A percentile compares a stretch with the other conserved stretches of the same genome.
phyloP scores from a whole-genome alignment of 2,797 vertebrate genomes.

The Choloepus didactylus region DNA sequence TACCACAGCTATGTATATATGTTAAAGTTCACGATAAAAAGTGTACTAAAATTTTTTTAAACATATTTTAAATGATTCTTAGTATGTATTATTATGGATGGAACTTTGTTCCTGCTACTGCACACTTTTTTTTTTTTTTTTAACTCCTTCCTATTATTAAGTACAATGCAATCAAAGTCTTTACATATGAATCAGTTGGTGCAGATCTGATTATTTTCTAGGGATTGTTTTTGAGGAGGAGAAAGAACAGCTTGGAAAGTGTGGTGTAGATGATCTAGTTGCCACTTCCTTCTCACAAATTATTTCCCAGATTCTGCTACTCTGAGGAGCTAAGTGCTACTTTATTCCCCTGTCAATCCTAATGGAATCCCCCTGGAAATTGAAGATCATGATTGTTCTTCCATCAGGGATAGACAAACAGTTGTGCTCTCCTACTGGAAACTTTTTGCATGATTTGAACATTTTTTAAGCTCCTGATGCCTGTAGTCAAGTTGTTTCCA shows the following conservation, averaged over 20 bases:
- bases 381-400: slow-evolving; percentile 11
- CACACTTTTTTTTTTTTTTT: background rate
- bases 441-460: background rate
- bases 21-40: no score
- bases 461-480: slow-evolving; percentile 10
- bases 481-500: slow-evolving; percentile 27
- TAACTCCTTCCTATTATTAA: slow-evolving; percentile 31
- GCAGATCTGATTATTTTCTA: background rate
- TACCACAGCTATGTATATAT: no score
- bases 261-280: background rate
- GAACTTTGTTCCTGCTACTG: background rate
- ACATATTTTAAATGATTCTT: background rate
- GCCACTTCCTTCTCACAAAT: background rate
- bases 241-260: background rate
- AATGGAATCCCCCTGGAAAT: background rate
- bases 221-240: background rate
- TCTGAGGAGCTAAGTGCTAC: background rate
- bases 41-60: background rate
- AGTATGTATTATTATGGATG: background rate
- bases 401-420: background rate
- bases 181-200: background rate
- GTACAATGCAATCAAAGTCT: background rate
- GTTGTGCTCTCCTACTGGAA: background rate
- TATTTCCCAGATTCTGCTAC: slow-evolving; percentile 37
- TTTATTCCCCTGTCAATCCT: background rate